Evolutionary conservation across 2,888 invertebrate genomes (phyloP), one percentile per base, ranked within the genome.

Genomic region (Rhamphomyia laevipes): DNA sequence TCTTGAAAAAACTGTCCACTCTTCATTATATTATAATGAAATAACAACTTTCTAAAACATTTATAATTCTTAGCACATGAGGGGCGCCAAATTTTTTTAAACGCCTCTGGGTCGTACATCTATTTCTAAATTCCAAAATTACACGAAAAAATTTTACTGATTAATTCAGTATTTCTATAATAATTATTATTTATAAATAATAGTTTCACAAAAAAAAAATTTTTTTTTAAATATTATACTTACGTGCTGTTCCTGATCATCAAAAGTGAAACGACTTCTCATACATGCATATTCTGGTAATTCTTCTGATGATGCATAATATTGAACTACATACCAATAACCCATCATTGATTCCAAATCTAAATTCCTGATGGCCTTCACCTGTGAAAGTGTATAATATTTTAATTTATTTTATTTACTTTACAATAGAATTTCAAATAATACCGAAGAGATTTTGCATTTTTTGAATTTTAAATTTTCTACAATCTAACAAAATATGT

Each of bases 241-340:
- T 50, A 70, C 70, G 57, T 68, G 68, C 46, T 65, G 63, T 56
- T 70, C 68, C 48, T 68, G 63, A 37, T 58, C 61, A 50, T 68
- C 65, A 56, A 67, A 67, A 51, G 62, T 60, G 49, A 70, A 70
- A 52, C 64, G 61, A 46, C 88, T 83, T 55, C 80, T 74, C 90
- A 91, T 90, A 62, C 90, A 91, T 61, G 86, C 80, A 66, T 90
- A 91, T 6, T 85, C 82, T 10, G 88, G 74, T 4, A 86, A 82
- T 71, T 90, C 90, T 68, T 90, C 90, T 1, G 86, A 87, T 63
- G 88, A 89, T 2, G 90, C 89, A 63, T 88, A 91, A 70, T 90
- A 90, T 63, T 90, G 87, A 16, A 89, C 84, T 41, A 90, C 85
- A 69, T 78, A 86, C 90, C 90, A 91, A 55, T 77, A 76, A 11